A percentile compares a stretch with the other conserved stretches of the same genome.
phyloP scores from a whole-genome alignment of 2,113 vertebrate species.

The Malurus alboscapulatus region DNA sequence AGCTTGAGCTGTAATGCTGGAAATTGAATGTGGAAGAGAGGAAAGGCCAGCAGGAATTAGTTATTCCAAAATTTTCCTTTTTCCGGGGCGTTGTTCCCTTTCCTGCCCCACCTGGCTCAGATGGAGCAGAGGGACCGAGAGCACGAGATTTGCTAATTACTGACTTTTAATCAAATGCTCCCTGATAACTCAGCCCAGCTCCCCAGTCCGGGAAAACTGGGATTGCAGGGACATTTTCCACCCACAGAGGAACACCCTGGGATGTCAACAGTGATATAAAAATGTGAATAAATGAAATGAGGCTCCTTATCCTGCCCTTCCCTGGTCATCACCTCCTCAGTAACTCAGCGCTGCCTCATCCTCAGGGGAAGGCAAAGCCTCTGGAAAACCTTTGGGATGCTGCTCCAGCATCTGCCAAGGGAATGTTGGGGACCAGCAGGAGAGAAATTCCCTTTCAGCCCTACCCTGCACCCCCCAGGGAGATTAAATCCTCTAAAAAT shows the following conservation, averaged over 20 bases:
- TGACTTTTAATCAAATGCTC: neutral
- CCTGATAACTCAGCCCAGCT: neutral
- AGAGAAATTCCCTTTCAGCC: neutral
- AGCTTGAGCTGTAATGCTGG: fast-evolving
- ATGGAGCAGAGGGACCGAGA: neutral
- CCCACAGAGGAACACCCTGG: fast-evolving
- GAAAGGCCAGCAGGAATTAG: neutral
- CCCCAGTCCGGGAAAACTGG: fast-evolving
- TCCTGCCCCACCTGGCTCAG: neutral
- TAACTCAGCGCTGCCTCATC: neutral
- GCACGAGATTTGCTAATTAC: neutral
- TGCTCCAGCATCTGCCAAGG: neutral
- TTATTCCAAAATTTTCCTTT: neutral
- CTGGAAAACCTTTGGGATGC: neutral
- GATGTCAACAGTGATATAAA: neutral
- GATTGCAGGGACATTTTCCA: neutral
- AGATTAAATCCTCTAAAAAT: neutral
- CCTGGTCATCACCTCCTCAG: neutral
- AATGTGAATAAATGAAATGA: neutral
- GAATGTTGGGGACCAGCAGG: neutral
- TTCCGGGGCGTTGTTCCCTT: neutral
- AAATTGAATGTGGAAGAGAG: neutral
- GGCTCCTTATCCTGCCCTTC: neutral
- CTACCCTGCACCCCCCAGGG: fast-evolving
- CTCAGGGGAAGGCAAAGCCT: neutral